Conservation (phyloP, 2,888 invertebrate species). For the Meta bourneti region DNA sequence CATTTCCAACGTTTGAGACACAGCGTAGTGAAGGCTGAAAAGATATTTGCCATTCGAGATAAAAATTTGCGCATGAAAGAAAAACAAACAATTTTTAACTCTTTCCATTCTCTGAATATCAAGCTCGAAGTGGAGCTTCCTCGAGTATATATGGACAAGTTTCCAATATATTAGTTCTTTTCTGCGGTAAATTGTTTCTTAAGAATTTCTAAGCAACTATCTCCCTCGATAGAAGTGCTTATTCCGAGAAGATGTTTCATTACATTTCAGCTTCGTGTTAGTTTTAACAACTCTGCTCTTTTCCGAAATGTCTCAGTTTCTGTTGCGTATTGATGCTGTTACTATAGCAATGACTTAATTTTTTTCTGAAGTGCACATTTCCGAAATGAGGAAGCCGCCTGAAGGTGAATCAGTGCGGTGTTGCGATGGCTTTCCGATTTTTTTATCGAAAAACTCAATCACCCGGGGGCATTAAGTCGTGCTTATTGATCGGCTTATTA, state of each 20-base stretch:
- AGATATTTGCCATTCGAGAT: background rate
- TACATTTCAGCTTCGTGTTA: constrained; percentile 8
- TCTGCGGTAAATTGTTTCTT: constrained; percentile 17
- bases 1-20: background rate
- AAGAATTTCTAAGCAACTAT: constrained; percentile 2
- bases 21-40: background rate
- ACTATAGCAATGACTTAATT: background rate
- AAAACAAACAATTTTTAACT: constrained; percentile 28
- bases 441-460: constrained; percentile 10
- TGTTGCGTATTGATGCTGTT: background rate
- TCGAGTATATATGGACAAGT: background rate
- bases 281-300: background rate
- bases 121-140: constrained; percentile 19
- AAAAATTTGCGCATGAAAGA: constrained; percentile 21
- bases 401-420: background rate
- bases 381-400: background rate
- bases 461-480: background rate
- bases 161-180: constrained; percentile 3
- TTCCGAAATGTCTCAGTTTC: background rate
- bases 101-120: constrained; percentile 16
- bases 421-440: background rate
- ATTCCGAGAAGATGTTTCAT: too few species aligned
- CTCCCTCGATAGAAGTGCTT: background rate
- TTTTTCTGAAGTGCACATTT: background rate
- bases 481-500: constrained; percentile 28